Evolutionary conservation across 2,797 vertebrate species (phyloP).

Genomic region (Okamejei kenojei): DNA sequence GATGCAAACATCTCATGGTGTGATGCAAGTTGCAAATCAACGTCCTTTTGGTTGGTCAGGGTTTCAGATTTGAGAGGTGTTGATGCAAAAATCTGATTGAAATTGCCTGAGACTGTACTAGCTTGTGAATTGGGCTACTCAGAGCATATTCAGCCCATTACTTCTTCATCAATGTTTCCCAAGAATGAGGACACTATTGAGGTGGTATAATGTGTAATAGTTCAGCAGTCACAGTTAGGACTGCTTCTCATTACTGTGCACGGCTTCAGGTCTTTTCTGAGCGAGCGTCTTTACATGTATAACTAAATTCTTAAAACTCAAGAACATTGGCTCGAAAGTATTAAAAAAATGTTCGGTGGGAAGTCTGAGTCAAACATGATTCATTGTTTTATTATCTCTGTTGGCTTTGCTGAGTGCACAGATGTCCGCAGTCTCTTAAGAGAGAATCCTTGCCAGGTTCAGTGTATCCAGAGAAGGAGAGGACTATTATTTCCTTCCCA

Average conservation of each 20-base stretch:
- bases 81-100: background rate
- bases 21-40: no score
- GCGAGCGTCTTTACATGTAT: background rate
- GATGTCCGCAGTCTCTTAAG: background rate
- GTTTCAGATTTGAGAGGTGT: no score
- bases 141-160: background rate
- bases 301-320: background rate
- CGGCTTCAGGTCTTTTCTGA: background rate
- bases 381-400: background rate
- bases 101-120: no score
- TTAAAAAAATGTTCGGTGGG: background rate
- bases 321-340: background rate
- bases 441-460: slow-evolving; percentile 2
- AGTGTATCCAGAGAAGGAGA: slow-evolving; percentile 38
- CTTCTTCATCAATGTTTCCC: background rate
- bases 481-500: slow-evolving; percentile 45
- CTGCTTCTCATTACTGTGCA: background rate
- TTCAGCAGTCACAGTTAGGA: background rate
- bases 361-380: background rate
- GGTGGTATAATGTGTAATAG: background rate
- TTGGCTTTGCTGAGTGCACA: background rate
- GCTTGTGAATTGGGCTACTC: background rate
- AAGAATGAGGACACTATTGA: background rate
- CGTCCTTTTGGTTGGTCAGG: no score
- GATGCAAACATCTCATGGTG: no score